A percentile compares a stretch with the other conserved stretches of the same genome.
Conservation (phyloP, 2,113 vertebrate species). For the Gasterosteus nipponicus region DNA sequence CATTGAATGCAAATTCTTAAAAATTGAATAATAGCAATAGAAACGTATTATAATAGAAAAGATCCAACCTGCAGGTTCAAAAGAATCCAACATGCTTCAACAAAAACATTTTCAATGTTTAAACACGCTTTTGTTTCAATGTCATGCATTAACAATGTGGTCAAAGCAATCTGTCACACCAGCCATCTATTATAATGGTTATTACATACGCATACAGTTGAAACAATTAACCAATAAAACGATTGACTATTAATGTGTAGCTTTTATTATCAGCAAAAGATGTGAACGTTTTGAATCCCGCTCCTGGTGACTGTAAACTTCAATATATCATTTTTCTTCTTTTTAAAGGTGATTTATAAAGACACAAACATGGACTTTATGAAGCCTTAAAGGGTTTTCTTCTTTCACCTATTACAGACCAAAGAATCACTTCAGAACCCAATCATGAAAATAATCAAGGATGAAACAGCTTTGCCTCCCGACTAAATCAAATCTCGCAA, state of each 20-base stretch:
- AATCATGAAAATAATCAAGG: background rate
- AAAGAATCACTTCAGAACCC: background rate
- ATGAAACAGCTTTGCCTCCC: background rate
- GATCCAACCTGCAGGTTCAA: background rate
- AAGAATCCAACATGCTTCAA: background rate
- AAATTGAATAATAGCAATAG: background rate
- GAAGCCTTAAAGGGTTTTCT: background rate
- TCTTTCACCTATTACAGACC: slow-evolving; percentile 1
- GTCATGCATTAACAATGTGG: background rate
- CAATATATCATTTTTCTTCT: background rate
- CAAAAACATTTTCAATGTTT: background rate
- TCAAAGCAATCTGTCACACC: background rate
- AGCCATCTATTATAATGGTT: no score
- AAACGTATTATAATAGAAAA: background rate
- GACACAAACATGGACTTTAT: accelerated
- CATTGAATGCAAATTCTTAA: background rate
- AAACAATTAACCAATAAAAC: background rate
- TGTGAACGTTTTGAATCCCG: background rate
- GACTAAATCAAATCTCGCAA: background rate
- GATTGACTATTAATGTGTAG: background rate
- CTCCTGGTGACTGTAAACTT: background rate
- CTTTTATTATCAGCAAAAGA: background rate
- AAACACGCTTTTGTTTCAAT: background rate
- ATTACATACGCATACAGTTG: background rate
- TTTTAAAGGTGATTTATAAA: background rate